Conservation (phyloP, 2,113 vertebrate species). For the Oophaga pumilio region DNA sequence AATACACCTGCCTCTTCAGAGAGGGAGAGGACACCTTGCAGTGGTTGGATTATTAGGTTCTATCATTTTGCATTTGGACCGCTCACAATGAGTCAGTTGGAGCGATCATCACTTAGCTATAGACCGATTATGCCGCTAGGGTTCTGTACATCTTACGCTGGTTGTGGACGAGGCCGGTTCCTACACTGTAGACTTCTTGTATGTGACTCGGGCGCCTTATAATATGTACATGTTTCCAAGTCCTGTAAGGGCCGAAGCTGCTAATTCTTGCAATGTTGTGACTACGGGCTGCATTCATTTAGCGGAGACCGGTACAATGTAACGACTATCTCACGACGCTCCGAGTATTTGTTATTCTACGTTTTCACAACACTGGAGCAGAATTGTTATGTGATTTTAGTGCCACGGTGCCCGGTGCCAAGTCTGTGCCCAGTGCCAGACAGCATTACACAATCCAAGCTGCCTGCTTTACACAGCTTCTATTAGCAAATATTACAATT, state of each 20-base stretch:
- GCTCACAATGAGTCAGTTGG: no score
- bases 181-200: neutral
- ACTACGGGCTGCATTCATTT: neutral
- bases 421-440: conserved; percentile 34
- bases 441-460: neutral
- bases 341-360: neutral
- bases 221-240: neutral
- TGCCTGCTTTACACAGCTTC: neutral
- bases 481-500: neutral
- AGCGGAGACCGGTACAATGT: neutral
- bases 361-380: conserved; percentile 20
- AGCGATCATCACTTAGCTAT: no score
- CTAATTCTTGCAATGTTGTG: neutral
- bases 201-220: neutral
- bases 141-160: no score
- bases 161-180: neutral
- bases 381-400: conserved; percentile 43
- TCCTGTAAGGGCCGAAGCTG: neutral
- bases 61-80: no score
- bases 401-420: neutral
- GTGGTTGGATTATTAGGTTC: no score
- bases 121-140: no score
- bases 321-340: neutral
- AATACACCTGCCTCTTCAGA: no score
- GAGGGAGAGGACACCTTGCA: no score